phyloP scores from a whole-genome alignment of 1,140 invertebrate species.

The Leptestheria dahalacensis region DNA sequence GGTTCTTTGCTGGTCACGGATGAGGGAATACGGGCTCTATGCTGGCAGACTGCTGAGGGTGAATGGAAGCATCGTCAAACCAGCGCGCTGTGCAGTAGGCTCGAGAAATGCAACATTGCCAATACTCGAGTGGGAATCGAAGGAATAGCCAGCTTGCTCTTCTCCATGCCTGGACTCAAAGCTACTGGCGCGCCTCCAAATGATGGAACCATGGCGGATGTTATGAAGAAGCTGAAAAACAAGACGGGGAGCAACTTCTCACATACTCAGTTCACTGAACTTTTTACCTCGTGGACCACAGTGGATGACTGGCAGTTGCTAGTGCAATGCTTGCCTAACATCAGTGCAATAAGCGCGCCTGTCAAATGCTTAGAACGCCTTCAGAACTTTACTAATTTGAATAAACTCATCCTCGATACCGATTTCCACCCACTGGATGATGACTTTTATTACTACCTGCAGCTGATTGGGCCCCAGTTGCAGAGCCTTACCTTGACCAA shows the following conservation, averaged over 20 bases:
- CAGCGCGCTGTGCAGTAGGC: neutral
- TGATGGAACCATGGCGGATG: neutral
- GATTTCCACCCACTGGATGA: neutral
- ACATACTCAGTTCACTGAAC: neutral
- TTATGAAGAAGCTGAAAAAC: neutral
- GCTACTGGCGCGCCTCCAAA: neutral
- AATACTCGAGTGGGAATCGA: neutral
- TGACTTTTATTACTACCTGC: neutral
- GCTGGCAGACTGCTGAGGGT: neutral
- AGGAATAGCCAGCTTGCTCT: neutral
- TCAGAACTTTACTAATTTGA: neutral
- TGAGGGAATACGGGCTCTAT: neutral
- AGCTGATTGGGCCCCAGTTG: neutral
- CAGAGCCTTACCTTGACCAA: neutral
- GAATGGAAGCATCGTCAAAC: neutral
- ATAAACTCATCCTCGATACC: neutral
- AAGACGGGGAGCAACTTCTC: neutral
- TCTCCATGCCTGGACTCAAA: neutral
- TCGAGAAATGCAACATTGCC: neutral
- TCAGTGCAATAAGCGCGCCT: neutral
- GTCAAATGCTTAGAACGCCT: neutral
- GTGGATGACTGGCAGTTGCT: neutral
- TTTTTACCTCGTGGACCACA: neutral
- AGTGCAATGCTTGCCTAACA: neutral
- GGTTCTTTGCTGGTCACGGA: neutral